These are phyloP conservation scores for Stegophylla sp. DNA, from an alignment of 2,888 invertebrate species.

Conservation along the genomic window DNA sequence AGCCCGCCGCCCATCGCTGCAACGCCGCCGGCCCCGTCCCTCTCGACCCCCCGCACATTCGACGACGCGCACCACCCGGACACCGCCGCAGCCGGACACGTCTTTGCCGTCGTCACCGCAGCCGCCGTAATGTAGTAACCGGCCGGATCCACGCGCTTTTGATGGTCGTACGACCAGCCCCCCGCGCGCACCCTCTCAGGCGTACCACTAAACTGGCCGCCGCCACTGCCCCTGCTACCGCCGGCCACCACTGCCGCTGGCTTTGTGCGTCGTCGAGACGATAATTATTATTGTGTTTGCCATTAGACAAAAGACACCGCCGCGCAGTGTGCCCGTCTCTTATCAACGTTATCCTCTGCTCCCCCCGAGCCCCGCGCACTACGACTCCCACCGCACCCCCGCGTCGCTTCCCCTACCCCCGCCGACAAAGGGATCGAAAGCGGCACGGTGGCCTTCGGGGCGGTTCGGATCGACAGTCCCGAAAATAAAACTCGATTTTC, in stretches of 20 bases:
- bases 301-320: slow-evolving; percentile 14
- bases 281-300: slow-evolving; percentile 19
- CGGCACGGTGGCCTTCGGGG: too few relatives aligned
- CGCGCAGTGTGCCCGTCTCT: neutral
- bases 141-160: neutral
- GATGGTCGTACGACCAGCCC: neutral
- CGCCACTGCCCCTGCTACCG: neutral
- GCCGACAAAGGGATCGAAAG: neutral
- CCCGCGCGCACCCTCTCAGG: neutral
- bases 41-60: too few relatives aligned
- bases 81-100: too few relatives aligned
- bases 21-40: too few relatives aligned
- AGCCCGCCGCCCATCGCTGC: too few relatives aligned
- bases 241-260: neutral
- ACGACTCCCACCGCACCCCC: too few relatives aligned
- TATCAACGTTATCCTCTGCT: neutral
- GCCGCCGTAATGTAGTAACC: neutral
- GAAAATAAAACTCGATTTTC: too few relatives aligned
- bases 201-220: neutral
- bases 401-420: neutral
- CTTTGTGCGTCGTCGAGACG: neutral
- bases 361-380: too few relatives aligned
- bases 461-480: too few relatives aligned
- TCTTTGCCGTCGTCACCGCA: too few relatives aligned
- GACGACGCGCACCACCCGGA: too few relatives aligned